Base-by-base conservation (phyloP, 1,140 invertebrate genomes). In the Zaprionus lachaisei region DNA sequence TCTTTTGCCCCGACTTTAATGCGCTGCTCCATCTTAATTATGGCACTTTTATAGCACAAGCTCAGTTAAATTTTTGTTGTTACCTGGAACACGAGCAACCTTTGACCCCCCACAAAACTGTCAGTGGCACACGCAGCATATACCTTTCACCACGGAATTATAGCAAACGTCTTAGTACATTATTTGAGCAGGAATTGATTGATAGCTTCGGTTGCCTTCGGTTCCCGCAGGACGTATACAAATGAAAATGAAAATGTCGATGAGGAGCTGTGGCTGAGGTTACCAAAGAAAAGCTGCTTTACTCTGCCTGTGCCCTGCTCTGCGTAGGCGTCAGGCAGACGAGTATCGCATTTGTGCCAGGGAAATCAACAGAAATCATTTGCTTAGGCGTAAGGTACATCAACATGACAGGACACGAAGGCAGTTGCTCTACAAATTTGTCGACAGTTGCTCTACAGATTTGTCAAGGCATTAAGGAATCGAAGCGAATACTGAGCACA, bases 131-230 rank as follows among this genome's bases (percentile, higher is more conserved):
- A 66, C 24, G 37, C 66, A 64, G 49, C 56, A 65, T 62, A 62
- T 62, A 65, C 77, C 72, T 83, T 73, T 75, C 71, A 69, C 54
- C 75, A 79, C 62, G 31, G 67, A 75, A 75, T 81, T 70, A 75
- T 69, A 75, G 51, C 49, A 70, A 58, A 70, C 80, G 72, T 80
- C 72, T 64, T 57, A 63, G 47, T 76, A 72, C 69, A 83, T 84
- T 84, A 89, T 84, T 79, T 77, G 26, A 26, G 41, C n/a, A 47
- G 72, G 72, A 85, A 85, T 90, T 90, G 85, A 90, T 90, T 90
- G 81, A 90, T 90, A 79, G 80, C 44, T 72, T 60, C 49, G 73
- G 41, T 72, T 70, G 49, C 44, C 57, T 62, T 34, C 51, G 41
- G 15, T 26, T 54, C 73, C 64, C 55, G n/a, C 24, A 51, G 61